Evolutionary conservation across 2,797 vertebrate genomes (phyloP), one percentile per base, ranked within the genome.

Genomic region (Brotula barbata): DNA sequence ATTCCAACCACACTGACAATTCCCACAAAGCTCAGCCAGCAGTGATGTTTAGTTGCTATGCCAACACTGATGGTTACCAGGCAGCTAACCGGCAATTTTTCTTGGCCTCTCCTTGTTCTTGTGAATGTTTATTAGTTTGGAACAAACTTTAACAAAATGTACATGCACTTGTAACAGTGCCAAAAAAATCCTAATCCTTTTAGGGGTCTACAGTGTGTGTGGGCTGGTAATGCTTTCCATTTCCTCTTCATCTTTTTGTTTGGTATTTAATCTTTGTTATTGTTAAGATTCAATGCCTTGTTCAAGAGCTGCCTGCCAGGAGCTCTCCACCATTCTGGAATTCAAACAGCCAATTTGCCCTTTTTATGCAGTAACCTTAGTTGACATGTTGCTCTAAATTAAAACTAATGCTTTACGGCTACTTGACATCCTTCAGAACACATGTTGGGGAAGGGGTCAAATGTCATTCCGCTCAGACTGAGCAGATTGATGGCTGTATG

Each of bases 11-110:
- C 8, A 14, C 43, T 45, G 20, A 42, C 14, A 45, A 2, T 23
- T 45, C 43, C 43, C 43, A 23, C 21, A 46, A 46, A 25, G 14
- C 44, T 23, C 34, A 16, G 22, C 22, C 23, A 46, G 44, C 19
- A 4, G 19, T 31, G 41, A 66, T 50, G 45, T 39, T 43, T 37
- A 59, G 70, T 73, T 77, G 58, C 68, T 17, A 67, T 77, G 58
- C 50, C 64, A 71, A 77, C 67, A 28, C 3, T 23, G 17, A 16
- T 15, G 12, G 47, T 58, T 62, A 70, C 66, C 56, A 25, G 40
- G 41, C 41, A 64, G 55, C 20, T 13, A 1, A 22, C 48, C 59
- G 69, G 53, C 20, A 16, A 9, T 25, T 23, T 41, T 45, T 51
- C n/a, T 43, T 31, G 16, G 33, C n/a, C 33, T 66, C 9, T 13